Percentiles rank a stretch among this genome's conserved stretches.
Conservation (phyloP, 2,888 invertebrate species). For the Beris chalybata region DNA sequence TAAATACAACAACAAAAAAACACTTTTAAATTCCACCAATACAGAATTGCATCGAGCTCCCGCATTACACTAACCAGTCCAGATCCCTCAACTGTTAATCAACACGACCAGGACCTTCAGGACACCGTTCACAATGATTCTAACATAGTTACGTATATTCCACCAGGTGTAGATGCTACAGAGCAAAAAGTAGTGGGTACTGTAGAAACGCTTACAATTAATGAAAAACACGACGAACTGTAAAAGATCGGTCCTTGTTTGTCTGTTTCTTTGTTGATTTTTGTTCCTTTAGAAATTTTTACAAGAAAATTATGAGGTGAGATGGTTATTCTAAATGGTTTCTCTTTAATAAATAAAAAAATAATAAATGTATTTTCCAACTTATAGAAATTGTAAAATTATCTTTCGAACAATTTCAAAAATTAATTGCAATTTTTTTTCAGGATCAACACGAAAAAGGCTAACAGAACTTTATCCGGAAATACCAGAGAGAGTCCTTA, state of each 20-base stretch:
- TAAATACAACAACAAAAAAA: neutral
- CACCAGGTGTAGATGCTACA: conserved; percentile 40
- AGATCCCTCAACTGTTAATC: conserved; percentile 56
- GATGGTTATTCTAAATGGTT: neutral
- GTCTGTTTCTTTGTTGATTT: neutral
- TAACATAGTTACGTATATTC: conserved; percentile 53
- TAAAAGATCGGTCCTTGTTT: conserved; percentile 11
- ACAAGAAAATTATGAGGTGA: neutral
- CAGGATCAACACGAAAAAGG: conserved; percentile 9
- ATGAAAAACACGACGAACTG: conserved; percentile 27
- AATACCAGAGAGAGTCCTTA: neutral
- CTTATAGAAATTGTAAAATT: too few relatives aligned
- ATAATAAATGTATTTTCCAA: too few relatives aligned
- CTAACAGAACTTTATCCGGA: neutral
- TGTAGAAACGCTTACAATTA: conserved; percentile 18
- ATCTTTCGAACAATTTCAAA: neutral
- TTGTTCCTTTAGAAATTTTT: neutral
- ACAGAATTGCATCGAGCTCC: conserved; percentile 54
- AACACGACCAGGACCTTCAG: conserved; percentile 42
- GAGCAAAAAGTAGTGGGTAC: conserved; percentile 27
- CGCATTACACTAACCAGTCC: conserved; percentile 61
- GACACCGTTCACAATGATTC: conserved; percentile 51
- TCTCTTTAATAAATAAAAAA: too few relatives aligned
- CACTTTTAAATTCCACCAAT: conserved; percentile 5
- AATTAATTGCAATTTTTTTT: neutral